Percentiles rank a stretch among this genome's conserved stretches.
These are phyloP conservation scores for Tyria jacobaeae DNA, from an alignment of 2,888 invertebrate genomes.

Conservation along the genomic window DNA sequence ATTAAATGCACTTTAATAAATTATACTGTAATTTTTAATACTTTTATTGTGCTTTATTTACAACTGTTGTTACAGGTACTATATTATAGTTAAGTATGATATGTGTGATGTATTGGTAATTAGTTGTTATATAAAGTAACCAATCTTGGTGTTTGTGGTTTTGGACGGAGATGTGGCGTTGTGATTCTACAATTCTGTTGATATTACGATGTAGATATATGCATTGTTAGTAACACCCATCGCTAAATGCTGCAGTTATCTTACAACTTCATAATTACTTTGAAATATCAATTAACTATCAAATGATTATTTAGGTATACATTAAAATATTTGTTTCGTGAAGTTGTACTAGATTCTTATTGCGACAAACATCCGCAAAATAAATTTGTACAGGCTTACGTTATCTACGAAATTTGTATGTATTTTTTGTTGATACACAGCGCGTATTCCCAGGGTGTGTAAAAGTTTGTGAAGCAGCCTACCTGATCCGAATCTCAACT, in stretches of 20 bases:
- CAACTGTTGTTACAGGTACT: neutral
- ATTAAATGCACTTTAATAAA: conserved; percentile 75
- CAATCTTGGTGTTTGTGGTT: conserved; percentile 17
- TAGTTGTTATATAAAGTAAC: conserved; percentile 15
- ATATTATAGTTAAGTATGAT: neutral
- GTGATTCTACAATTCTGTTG: conserved; percentile 10
- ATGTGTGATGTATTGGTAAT: conserved; percentile 6
- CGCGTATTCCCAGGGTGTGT: conserved; percentile 27
- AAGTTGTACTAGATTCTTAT: neutral
- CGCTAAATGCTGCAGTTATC: neutral
- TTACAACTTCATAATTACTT: neutral
- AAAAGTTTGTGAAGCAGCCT: conserved; percentile 56
- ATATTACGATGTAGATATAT: conserved; percentile 3
- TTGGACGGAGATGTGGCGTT: conserved; percentile 4
- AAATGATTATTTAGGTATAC: neutral
- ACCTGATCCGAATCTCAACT: conserved; percentile 80
- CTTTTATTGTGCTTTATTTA: neutral
- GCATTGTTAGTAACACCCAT: neutral
- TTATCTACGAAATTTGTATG: conserved; percentile 13
- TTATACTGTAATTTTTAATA: conserved; percentile 60
- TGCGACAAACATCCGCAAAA: conserved; percentile 1
- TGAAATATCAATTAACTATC: neutral
- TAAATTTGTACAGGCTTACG: neutral
- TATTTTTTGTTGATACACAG: conserved; percentile 18
- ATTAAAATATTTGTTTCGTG: neutral